These are phyloP conservation scores for Chaetodon auriga DNA, from an alignment of 2,113 vertebrate species.

Conservation along the genomic window DNA sequence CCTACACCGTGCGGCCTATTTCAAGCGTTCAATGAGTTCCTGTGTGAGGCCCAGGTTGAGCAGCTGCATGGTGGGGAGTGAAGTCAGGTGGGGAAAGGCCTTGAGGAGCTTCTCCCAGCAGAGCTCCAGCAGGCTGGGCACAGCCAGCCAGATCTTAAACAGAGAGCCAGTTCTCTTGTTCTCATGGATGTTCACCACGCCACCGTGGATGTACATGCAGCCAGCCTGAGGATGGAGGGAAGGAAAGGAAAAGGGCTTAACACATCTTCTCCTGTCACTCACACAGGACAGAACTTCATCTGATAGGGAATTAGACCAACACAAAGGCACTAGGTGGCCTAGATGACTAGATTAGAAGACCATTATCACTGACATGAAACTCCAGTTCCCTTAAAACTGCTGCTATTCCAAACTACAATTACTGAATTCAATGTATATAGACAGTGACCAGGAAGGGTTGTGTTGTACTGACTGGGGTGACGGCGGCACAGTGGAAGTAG, in stretches of 20 bases:
- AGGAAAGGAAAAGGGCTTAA: background rate
- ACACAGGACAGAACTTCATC: too few species aligned
- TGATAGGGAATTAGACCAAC: too few species aligned
- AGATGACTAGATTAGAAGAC: too few species aligned
- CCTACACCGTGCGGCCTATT: conserved; percentile 81
- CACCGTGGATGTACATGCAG: conserved; percentile 99
- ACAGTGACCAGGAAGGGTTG: too few species aligned
- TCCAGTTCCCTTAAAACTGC: too few species aligned
- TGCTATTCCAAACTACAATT: too few species aligned
- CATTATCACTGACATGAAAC: too few species aligned
- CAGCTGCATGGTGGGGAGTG: conserved; percentile 90
- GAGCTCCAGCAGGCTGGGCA: conserved; percentile 96
- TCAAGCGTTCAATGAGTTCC: conserved; percentile 95
- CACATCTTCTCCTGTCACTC: too few species aligned
- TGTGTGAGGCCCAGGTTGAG: conserved; percentile 96
- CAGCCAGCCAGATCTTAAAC: conserved; percentile 97
- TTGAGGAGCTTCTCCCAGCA: conserved; percentile 95
- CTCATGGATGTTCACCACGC: conserved; percentile 97
- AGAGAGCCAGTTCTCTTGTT: conserved; percentile 98
- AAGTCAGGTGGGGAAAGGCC: conserved; percentile 90
- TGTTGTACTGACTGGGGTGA: conserved; percentile 91
- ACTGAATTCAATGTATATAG: background rate
- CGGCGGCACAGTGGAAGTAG: conserved; percentile 98
- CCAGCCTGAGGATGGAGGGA: conserved; percentile 86
- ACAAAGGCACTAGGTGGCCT: too few species aligned